A percentile compares a stretch with the other conserved stretches of the same genome.
These are phyloP conservation scores for Chydorus sphaericus DNA, from an alignment of 2,888 invertebrate species.

Conservation along the genomic window DNA sequence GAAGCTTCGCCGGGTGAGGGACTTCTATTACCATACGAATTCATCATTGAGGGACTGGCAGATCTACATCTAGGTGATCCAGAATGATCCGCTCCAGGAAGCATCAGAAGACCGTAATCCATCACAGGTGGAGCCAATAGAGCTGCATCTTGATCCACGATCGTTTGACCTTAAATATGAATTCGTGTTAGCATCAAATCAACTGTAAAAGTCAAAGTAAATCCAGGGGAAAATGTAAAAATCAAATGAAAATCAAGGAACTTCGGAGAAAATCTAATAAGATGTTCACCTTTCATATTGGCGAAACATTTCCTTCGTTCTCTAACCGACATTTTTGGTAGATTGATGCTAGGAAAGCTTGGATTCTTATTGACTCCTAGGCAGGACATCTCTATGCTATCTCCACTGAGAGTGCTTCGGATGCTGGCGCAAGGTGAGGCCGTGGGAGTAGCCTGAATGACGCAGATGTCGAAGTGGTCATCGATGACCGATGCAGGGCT, in stretches of 20 bases:
- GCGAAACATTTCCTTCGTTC: conserved; percentile 2
- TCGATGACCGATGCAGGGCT: no score
- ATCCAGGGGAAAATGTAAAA: no score
- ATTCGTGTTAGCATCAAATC: no score
- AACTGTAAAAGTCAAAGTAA: no score
- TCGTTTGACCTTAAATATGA: not conserved
- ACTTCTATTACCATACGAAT: no score
- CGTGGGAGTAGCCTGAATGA: conserved; percentile 67
- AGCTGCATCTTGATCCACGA: not conserved
- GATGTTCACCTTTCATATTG: conserved; percentile 6
- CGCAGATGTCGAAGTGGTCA: conserved; percentile 37
- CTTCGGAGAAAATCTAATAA: no score
- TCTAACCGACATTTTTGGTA: not conserved
- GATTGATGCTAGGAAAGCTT: not conserved
- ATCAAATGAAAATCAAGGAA: no score
- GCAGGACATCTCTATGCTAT: conserved; percentile 7
- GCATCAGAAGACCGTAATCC: not conserved
- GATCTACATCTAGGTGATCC: not conserved
- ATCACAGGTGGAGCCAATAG: not conserved
- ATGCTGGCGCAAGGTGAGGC: conserved; percentile 60
- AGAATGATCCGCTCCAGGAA: not conserved
- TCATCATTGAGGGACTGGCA: no score
- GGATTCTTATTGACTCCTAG: not conserved
- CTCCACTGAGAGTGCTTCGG: conserved; percentile 12
- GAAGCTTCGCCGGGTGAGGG: no score